Base-by-base conservation (phyloP, 2,113 vertebrate species). In the Corythornis madagascariensis region DNA sequence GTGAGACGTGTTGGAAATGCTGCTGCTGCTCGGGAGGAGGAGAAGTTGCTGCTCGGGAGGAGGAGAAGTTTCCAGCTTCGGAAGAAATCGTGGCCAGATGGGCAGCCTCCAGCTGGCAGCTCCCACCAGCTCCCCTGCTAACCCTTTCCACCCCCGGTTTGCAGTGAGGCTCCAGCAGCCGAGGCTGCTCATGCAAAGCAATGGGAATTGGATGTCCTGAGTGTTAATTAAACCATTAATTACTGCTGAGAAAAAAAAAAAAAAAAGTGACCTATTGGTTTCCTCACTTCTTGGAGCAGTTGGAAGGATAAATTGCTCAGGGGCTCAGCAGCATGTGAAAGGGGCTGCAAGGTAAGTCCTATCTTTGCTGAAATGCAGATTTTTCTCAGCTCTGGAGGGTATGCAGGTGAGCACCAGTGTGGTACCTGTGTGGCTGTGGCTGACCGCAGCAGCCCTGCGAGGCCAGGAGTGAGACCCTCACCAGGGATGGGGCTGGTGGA, bases 201-300 rank as follows among this genome's bases (percentile, higher is more conserved):
- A 48, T 53, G n/a, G 45, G 89, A 96, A 95, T 95, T 95, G 95
- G 90, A 95, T 88, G 95, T 94, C 80, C 20, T 29, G 90, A 90
- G 90, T 84, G 93, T 89, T 96, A 96, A 97, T 97, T 95, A 96
- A 87, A 48, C 63, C 94, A 94, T 95, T 97, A 96, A 97, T 97
- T 95, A 97, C 93, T 65, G 94, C 77, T 60, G 77, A 84, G 93
- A 17, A 1, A 21, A n/a, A n/a, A 17, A 11, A 16, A 40, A 13
- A 31, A 33, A 35, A 8, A 57, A 56, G 25, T 50, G 87, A 87
- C 87, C 87, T 70, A 56, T 82, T 78, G 66, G 83, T 91, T 92
- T 92, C 82, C 40, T 52, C 0, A 2, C 71, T 85, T 85, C 78
- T 83, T 43, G 59, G 81, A 90, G 77, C 10, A 60, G 57, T 9